Evolutionary conservation across 2,113 vertebrate species (phyloP).

Genomic region (Hucho hucho): DNA sequence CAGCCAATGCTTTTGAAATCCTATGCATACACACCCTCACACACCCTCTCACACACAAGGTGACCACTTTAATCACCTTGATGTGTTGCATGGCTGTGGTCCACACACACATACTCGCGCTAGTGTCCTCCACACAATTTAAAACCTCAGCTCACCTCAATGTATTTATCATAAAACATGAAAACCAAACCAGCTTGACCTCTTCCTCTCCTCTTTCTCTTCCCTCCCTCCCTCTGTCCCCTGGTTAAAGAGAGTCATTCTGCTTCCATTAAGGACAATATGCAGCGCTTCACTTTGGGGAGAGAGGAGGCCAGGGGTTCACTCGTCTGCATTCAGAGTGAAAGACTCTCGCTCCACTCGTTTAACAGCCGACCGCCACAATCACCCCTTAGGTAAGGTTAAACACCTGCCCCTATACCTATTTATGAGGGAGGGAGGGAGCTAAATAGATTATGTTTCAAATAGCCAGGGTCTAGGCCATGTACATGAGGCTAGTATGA

Average conservation of each 20-base stretch:
- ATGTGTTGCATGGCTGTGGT: constrained; percentile 20
- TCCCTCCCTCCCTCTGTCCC: constrained; percentile 32
- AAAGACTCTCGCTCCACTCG: constrained; percentile 24
- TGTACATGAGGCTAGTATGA: constrained; percentile 16
- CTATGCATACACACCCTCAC: not conserved
- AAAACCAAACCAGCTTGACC: constrained; percentile 40
- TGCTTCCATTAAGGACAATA: constrained; percentile 54
- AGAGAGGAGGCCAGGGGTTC: constrained; percentile 47
- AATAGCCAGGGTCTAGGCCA: constrained; percentile 12
- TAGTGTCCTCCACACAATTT: constrained; percentile 1
- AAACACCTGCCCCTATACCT: constrained; percentile 33
- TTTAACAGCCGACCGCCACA: constrained; percentile 32
- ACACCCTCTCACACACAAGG: constrained; percentile 13
- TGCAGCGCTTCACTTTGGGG: constrained; percentile 47
- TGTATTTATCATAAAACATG: constrained; percentile 45
- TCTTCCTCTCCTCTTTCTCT: not conserved
- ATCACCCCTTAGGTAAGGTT: constrained; percentile 49
- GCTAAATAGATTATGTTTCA: constrained; percentile 40
- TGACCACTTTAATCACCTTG: constrained; percentile 41
- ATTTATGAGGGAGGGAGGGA: constrained; percentile 16
- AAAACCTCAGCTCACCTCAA: constrained; percentile 22
- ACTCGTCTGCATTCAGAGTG: constrained; percentile 41
- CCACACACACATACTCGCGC: constrained; percentile 3
- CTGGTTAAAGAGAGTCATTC: constrained; percentile 48
- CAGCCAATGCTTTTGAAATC: not conserved